These are phyloP conservation scores for Atlantisia rogersi DNA, from an alignment of 2,113 vertebrate species.

Conservation along the genomic window DNA sequence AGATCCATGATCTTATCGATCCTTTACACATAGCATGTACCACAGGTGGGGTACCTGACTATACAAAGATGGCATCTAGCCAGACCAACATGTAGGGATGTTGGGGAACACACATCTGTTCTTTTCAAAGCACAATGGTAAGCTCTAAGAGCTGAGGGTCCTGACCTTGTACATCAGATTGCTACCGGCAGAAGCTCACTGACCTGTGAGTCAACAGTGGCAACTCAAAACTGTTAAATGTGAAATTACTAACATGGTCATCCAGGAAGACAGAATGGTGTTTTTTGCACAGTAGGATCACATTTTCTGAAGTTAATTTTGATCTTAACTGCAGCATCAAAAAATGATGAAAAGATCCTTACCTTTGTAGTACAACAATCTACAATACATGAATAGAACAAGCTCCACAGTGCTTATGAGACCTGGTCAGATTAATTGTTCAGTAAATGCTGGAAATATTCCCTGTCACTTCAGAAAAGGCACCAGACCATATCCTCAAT, in stretches of 20 bases:
- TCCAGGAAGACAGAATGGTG: background rate
- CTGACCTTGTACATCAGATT: background rate
- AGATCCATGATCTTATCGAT: background rate
- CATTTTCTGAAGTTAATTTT: background rate
- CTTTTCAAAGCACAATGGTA: background rate
- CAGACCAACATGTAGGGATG: background rate
- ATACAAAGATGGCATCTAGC: background rate
- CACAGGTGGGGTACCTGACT: background rate
- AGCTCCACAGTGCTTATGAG: background rate
- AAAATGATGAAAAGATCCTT: background rate
- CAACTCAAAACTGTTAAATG: background rate
- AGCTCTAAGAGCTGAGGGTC: background rate
- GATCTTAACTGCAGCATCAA: background rate
- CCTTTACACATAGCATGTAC: background rate
- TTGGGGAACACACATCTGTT: background rate
- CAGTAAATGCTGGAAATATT: background rate
- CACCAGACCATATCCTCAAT: background rate
- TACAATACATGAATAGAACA: background rate
- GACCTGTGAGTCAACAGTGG: background rate
- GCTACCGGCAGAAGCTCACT: background rate
- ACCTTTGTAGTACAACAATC: background rate
- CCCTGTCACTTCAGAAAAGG: background rate
- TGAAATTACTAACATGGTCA: background rate
- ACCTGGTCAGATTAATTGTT: background rate
- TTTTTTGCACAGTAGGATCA: background rate